phyloP scores from a whole-genome alignment of 2,797 vertebrate genomes.

The Sylvilagus floridanus region DNA sequence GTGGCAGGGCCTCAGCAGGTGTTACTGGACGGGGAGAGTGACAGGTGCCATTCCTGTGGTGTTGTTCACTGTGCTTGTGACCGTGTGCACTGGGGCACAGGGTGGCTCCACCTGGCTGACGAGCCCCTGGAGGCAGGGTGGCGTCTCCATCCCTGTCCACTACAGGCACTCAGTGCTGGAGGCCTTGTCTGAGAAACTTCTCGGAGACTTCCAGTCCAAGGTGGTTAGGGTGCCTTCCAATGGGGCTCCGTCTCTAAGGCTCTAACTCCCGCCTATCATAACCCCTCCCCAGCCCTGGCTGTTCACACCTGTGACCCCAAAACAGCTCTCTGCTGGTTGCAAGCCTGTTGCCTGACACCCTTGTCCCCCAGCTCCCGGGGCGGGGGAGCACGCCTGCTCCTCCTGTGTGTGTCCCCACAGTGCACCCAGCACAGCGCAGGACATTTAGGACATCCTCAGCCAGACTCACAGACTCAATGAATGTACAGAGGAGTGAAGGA shows the following conservation, averaged over 20 bases:
- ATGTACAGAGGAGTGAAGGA: neutral
- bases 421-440: neutral
- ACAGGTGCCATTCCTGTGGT: fast-evolving
- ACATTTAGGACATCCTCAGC: neutral
- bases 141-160: neutral
- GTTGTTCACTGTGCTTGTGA: neutral
- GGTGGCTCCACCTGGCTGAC: neutral
- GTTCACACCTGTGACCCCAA: neutral
- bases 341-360: neutral
- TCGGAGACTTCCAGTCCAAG: neutral
- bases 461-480: neutral
- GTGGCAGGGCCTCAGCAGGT: neutral
- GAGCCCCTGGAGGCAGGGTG: neutral
- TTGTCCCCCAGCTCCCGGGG: neutral
- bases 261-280: neutral
- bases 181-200: constrained; percentile 13
- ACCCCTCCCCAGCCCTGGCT: too few species aligned
- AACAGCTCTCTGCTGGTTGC: neutral
- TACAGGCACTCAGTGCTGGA: neutral
- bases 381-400: fast-evolving
- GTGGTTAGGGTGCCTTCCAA: neutral
- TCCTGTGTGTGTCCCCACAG: neutral
- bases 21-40: neutral
- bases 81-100: fast-evolving
- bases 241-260: neutral